phyloP scores from a whole-genome alignment of 2,888 invertebrate genomes.

The Conchocele bisecta region DNA sequence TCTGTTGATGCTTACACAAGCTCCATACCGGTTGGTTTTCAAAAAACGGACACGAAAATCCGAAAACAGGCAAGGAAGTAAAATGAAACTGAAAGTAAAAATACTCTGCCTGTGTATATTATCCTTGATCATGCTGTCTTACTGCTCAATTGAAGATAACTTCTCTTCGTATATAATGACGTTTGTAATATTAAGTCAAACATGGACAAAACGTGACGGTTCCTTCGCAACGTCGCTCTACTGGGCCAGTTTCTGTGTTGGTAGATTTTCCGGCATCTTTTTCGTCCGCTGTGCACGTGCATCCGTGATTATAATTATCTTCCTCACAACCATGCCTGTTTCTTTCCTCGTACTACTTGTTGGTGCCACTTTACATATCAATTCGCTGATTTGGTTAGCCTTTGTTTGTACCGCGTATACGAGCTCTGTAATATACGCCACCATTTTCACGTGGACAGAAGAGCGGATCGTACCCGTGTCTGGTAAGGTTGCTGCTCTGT shows the following conservation, averaged over 20 bases:
- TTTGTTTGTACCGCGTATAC: background rate
- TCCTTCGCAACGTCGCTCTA: background rate
- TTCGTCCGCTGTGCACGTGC: background rate
- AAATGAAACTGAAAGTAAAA: too few relatives aligned
- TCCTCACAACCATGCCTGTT: background rate
- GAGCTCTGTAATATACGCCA: background rate
- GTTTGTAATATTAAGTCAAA: background rate
- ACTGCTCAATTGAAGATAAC: background rate
- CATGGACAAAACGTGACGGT: background rate
- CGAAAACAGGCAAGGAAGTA: too few relatives aligned
- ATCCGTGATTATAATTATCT: background rate
- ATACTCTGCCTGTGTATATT: too few relatives aligned
- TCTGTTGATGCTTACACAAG: too few relatives aligned
- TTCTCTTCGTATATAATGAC: background rate
- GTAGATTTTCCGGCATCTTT: conserved; percentile 1
- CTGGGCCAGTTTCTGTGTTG: background rate
- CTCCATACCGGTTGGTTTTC: too few relatives aligned
- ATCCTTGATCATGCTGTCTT: too few relatives aligned
- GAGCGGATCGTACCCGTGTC: background rate
- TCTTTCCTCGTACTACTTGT: background rate
- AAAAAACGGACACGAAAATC: too few relatives aligned
- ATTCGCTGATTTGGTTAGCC: background rate
- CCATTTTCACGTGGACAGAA: background rate
- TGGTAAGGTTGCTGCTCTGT: background rate
- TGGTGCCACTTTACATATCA: background rate